phyloP scores from a whole-genome alignment of 2,888 invertebrate genomes.

The Campoletis raptor region DNA sequence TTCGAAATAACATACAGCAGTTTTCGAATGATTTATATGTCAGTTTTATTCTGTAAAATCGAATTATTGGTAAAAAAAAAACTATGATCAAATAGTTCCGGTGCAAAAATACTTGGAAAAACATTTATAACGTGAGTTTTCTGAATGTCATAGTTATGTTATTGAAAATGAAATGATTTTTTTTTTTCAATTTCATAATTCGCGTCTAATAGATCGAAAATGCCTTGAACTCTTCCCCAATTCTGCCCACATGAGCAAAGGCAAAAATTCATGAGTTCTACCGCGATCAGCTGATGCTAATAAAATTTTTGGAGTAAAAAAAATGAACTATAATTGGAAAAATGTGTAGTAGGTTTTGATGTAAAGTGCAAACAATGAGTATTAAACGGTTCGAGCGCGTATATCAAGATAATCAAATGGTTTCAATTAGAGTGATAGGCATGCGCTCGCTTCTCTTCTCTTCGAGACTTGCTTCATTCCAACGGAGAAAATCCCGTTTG shows the following conservation, averaged over 20 bases:
- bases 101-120: not conserved
- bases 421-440: not conserved
- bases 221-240: not conserved
- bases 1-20: not conserved
- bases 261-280: not conserved
- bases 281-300: not conserved
- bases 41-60: too few relatives aligned
- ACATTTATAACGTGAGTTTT: not conserved
- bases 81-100: too few relatives aligned
- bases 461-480: not conserved
- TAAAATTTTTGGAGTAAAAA: not conserved
- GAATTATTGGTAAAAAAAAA: too few relatives aligned
- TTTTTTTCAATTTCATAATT: not conserved
- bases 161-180: not conserved
- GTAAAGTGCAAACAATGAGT: not conserved
- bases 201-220: not conserved
- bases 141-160: not conserved
- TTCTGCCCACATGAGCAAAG: not conserved
- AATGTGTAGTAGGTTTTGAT: not conserved
- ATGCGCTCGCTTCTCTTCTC: not conserved
- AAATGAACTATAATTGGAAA: not conserved
- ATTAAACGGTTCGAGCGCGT: not conserved
- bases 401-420: not conserved
- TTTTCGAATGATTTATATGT: not conserved
- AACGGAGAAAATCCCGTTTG: not conserved